Conservation (phyloP, 2,797 vertebrate genomes). For the Eulemur coronatus region DNA sequence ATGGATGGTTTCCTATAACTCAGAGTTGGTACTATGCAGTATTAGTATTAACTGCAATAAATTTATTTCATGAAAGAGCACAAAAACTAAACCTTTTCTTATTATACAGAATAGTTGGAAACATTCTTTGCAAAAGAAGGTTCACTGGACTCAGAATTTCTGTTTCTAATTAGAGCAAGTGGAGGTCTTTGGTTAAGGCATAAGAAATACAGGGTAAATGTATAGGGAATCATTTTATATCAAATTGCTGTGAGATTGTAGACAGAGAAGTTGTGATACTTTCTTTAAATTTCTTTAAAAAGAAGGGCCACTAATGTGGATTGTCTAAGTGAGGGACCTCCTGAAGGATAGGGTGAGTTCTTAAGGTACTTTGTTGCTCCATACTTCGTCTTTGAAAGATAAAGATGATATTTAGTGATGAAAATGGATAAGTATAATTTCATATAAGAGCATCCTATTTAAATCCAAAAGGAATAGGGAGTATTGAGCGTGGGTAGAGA, state of each 20-base stretch:
- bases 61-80: not conserved
- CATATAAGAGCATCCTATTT: not conserved
- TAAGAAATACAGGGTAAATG: not conserved
- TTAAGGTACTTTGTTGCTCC: not conserved
- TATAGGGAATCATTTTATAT: not conserved
- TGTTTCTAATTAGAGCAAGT: constrained; percentile 36
- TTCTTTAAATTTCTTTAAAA: constrained; percentile 25
- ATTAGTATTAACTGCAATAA: not conserved
- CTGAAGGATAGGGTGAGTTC: not conserved
- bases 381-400: not conserved
- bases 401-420: constrained; percentile 1
- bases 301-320: not conserved
- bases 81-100: constrained; percentile 6
- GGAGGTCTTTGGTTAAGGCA: not conserved
- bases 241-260: not conserved
- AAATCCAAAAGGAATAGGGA: not conserved
- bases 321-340: not conserved
- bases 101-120: not conserved
- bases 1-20: not conserved
- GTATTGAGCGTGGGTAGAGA: not conserved
- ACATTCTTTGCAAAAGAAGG: not conserved
- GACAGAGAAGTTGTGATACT: not conserved
- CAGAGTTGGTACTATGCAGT: not conserved
- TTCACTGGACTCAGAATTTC: not conserved
- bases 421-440: not conserved